These are phyloP conservation scores for Drosophila kambysellisi DNA, from an alignment of 2,888 invertebrate species.

Conservation along the genomic window DNA sequence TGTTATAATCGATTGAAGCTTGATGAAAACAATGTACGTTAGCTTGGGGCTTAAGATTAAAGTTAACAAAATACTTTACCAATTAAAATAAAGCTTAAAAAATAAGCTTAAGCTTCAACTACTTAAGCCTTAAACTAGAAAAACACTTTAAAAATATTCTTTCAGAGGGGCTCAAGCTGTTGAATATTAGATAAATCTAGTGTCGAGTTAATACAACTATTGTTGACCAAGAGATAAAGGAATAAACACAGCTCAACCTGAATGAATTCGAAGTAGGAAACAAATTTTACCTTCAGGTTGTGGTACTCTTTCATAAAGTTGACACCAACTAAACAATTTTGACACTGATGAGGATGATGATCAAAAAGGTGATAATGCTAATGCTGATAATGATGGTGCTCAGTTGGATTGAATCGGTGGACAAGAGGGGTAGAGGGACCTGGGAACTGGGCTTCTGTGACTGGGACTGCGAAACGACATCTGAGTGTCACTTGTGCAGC, in stretches of 20 bases:
- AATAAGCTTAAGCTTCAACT: not conserved
- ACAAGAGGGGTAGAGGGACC: not conserved
- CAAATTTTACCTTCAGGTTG: conserved; percentile 30
- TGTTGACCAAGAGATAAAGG: not conserved
- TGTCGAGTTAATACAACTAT: not conserved
- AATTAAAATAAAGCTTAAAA: too few species aligned
- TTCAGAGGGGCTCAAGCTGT: not conserved
- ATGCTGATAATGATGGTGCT: conserved; percentile 25
- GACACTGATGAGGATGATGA: conserved; percentile 44
- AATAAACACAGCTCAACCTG: not conserved
- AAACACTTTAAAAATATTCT: not conserved
- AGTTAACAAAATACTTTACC: not conserved
- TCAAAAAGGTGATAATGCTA: conserved; percentile 15
- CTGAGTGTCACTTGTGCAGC: conserved; percentile 76
- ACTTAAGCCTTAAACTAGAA: too few species aligned
- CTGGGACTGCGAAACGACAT: conserved; percentile 71
- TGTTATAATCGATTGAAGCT: not conserved
- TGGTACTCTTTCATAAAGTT: conserved; percentile 25
- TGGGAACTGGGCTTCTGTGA: conserved; percentile 22
- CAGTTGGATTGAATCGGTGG: conserved; percentile 2
- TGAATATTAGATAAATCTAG: not conserved
- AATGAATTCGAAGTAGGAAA: conserved; percentile 19
- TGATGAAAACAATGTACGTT: not conserved
- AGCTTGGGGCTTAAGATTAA: not conserved
- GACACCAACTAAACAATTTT: conserved; percentile 60